A percentile compares a stretch with the other conserved stretches of the same genome.
Conservation (phyloP, 2,113 vertebrate genomes). For the Rhinopomastus cyanomelas region DNA sequence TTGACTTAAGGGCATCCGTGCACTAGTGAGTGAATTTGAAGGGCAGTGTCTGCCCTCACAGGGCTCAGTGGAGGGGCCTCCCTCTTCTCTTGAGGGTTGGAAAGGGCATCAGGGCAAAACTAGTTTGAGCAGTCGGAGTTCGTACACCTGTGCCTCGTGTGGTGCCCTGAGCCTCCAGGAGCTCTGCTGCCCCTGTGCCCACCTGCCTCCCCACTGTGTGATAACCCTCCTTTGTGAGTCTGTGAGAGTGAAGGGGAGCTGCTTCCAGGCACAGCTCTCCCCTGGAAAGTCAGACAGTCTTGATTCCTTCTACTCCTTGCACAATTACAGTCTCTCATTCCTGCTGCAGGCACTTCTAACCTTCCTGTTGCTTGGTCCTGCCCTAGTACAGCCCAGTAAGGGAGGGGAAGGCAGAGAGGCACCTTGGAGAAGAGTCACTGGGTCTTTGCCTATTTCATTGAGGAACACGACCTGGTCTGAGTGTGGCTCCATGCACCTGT, state of each 20-base stretch:
- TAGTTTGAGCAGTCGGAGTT: not conserved
- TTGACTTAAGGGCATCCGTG: not conserved
- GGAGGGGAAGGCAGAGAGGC: not conserved
- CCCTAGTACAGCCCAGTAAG: not conserved
- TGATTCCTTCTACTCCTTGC: not conserved
- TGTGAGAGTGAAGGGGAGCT: not conserved
- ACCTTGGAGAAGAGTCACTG: not conserved
- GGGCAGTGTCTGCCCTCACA: not conserved
- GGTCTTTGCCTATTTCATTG: not conserved
- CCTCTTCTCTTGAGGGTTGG: not conserved
- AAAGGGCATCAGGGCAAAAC: not conserved
- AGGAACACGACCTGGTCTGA: not conserved
- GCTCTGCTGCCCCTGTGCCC: not conserved
- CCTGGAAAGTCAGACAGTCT: not conserved
- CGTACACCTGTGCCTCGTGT: accelerated
- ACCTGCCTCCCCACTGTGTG: not conserved
- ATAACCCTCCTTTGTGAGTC: accelerated
- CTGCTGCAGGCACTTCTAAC: not conserved
- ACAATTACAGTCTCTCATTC: not conserved
- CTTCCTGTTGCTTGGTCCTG: not conserved
- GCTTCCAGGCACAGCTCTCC: not conserved
- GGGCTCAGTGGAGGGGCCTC: not conserved
- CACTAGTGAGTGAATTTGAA: not conserved
- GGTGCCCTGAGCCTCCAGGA: too few relatives aligned
- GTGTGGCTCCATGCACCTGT: not conserved